Evolutionary conservation across 2,888 invertebrate species (phyloP), one percentile per base, ranked within the genome.

Genomic region (Ceriagrion tenellum): DNA sequence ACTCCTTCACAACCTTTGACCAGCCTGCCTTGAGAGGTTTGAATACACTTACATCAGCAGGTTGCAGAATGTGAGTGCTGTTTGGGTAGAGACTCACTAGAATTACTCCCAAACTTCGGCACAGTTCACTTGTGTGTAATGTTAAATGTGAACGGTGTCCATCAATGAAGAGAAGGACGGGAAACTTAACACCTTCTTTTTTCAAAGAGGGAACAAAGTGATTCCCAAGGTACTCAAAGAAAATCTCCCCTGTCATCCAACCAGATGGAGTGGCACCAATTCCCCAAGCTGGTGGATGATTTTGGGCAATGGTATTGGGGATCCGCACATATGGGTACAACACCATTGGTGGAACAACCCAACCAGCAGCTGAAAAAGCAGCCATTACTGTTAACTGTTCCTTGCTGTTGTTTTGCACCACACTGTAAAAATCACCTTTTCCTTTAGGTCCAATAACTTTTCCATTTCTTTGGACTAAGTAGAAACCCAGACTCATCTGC

Each of bases 171-270:
- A 88, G 23, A 35, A 88, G 35, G 35, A 88, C 88, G 13, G 88
- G 88, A 35, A 88, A 88, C 40, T 12, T 35, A 30, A 88, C 40
- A 16, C 40, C 40, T 90, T 95, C 40, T 90, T 95, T 59, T 20
- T 96, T 96, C 95, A 97, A 95, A 95, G 96, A 96, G 13, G 96
- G 96, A 96, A 96, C 95, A 30, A 96, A 95, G 16, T 96, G 96
- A 95, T 96, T 96, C 55, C 96, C 96, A 55, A 97, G 96, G 95
- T 97, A 97, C 95, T 97, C 96, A 95, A 96, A 96, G 95, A 97
- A 97, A 20, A 96, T 56, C 88, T 97, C 96, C 0, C 96, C 95
- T 55, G 96, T 97, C 97, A 97, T 97, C 97, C 97, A 97, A 8
- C 97, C 97, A 95, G 96, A 96, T 20, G 97, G 96, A 63, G 96